Base-by-base conservation (phyloP, 2,113 vertebrate genomes). In the Typhlomys cinereus region DNA sequence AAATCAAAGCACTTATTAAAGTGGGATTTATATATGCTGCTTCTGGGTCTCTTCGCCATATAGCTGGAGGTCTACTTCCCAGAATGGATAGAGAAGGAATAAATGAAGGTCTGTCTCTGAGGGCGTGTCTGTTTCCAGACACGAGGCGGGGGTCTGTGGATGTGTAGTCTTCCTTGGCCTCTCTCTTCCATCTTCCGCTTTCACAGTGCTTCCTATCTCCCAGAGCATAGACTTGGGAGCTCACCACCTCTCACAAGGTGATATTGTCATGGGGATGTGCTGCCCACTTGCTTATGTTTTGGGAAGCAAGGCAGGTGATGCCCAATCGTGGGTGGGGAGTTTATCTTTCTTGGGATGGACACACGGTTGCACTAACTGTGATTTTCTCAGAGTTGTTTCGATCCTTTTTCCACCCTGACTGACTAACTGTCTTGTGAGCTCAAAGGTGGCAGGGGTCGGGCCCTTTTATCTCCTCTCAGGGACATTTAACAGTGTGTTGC, bases 291-390 rank as follows among this genome's bases (percentile, higher is more conserved):
- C 23, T 66, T 18, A n/a, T 1, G 13, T 46, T 84, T 62, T 50
- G 39, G 57, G 29, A 8, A 50, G 2, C 7, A 34, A 3, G 1
- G 4, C 3, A 5, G 12, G 1, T 11, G 2, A 8, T 25, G 11
- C 2, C 27, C 15, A 62, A n/a, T 25, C 8, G 48, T 41, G 59
- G 13, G 5, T 31, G 10, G 76, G 15, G 31, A 36, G 25, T 52
- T 85, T 17, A 14, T 79, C n/a, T 69, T 93, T 62, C 62, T n/a
- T 61, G 21, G 78, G 48, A 78, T 59, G 29, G 31, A 50, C 59
- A 86, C 44, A 46, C 7, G 29, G 20, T 4, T 81, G 1, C 25
- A n/a, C 11, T n/a, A 52, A 15, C 6, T 50, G 5, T 27, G 29
- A 20, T 82, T 59, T 73, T 54, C 27, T 31, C 9, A 44, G 18